Percentiles rank a stretch among this genome's conserved stretches.
These are phyloP conservation scores for Myripristis murdjan DNA, from an alignment of 2,797 vertebrate species.

Conservation along the genomic window DNA sequence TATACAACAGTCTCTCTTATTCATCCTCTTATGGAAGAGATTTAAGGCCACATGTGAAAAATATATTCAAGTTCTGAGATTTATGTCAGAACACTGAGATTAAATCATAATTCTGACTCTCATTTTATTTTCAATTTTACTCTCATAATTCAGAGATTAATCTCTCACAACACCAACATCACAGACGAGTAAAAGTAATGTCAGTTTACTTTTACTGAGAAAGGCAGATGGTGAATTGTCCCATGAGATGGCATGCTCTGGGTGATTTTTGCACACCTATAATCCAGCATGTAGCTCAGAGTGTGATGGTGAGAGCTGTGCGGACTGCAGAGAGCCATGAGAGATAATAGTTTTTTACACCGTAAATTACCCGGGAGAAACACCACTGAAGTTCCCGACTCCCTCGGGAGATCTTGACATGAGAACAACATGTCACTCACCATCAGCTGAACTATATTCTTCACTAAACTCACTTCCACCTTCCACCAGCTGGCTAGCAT, in stretches of 20 bases:
- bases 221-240: not conserved
- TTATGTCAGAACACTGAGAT: too few relatives aligned
- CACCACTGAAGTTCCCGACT: not conserved
- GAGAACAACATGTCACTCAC: not conserved
- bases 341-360: not conserved
- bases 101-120: not conserved
- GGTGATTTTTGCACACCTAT: not conserved
- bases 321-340: not conserved
- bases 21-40: not conserved
- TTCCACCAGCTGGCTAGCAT: not conserved
- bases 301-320: not conserved
- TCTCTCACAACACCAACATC: slow-evolving; percentile 1
- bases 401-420: not conserved
- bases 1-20: not conserved
- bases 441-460: not conserved
- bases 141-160: too few relatives aligned
- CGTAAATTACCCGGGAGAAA: not conserved
- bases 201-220: too few relatives aligned
- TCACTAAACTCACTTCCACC: not conserved
- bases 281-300: not conserved
- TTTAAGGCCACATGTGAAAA: too few relatives aligned
- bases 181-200: too few relatives aligned
- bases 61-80: too few relatives aligned
- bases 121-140: slow-evolving; percentile 5
- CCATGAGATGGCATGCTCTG: slow-evolving; percentile 1